Evolutionary conservation across 2,797 vertebrate genomes (phyloP).

Genomic region (Alauda arvensis): DNA sequence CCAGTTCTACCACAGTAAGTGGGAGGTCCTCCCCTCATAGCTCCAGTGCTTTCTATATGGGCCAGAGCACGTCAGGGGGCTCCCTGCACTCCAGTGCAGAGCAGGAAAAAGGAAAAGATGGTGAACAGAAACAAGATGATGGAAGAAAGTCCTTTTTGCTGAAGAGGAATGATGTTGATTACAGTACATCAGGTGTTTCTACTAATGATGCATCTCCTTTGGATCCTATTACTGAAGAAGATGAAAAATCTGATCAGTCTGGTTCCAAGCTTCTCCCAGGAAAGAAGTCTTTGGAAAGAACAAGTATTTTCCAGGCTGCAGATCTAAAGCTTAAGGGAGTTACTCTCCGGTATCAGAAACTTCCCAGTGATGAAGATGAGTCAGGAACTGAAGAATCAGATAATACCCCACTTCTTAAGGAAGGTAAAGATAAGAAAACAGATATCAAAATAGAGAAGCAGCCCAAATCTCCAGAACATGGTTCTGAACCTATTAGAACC

Average conservation of each 20-base stretch:
- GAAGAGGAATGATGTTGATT: slow-evolving; percentile 84
- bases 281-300: slow-evolving; percentile 80
- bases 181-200: slow-evolving; percentile 75
- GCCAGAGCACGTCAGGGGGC: slow-evolving; percentile 76
- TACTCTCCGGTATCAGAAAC: slow-evolving; percentile 88
- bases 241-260: slow-evolving; percentile 89
- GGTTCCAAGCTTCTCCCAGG: slow-evolving; percentile 82
- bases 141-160: slow-evolving; percentile 79
- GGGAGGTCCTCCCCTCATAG: slow-evolving; percentile 82
- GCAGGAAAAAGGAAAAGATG: slow-evolving; percentile 83
- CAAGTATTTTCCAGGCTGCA: slow-evolving; percentile 86
- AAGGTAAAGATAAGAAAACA: slow-evolving; percentile 76
- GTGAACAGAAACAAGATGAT: slow-evolving; percentile 81
- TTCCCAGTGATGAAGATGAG: slow-evolving; percentile 94
- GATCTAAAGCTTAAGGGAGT: slow-evolving; percentile 88
- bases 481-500: slow-evolving; percentile 72
- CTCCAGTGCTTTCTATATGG: slow-evolving; percentile 83
- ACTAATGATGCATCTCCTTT: slow-evolving; percentile 80
- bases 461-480: slow-evolving; percentile 71
- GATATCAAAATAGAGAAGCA: slow-evolving; percentile 67
- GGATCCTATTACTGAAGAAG: slow-evolving; percentile 95
- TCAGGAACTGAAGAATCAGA: slow-evolving; percentile 90
- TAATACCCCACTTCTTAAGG: slow-evolving; percentile 85
- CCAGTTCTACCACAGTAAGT: slow-evolving; percentile 75
- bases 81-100: slow-evolving; percentile 79